Base-by-base conservation (phyloP, 2,888 invertebrate genomes). In the Oscheius sp. region DNA sequence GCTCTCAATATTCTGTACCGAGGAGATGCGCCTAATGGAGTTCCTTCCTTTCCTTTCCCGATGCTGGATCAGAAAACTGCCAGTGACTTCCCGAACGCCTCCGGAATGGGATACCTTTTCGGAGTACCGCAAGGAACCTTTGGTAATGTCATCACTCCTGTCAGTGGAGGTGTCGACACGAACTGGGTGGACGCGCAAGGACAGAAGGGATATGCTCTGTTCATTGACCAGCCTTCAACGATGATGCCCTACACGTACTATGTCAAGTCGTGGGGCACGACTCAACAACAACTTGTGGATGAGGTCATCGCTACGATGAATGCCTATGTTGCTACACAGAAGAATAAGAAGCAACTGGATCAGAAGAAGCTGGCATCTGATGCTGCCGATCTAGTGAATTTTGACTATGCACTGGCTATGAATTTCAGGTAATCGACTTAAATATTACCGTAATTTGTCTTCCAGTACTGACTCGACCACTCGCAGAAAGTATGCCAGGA, bases 141-240 rank as follows among this genome's bases (percentile, higher is more conserved):
- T 10, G 83, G 84, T 21, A 42, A 42, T 42, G 70, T 79, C 11
- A 65, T 70, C 48, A 79, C 81, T 1, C 65, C 82, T 2, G 70
- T 82, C n/a, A 76, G 80, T 2, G 60, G 76, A 0, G 48, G 60
- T 55, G 79, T 85, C 29, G 85, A 86, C 59, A 86, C 87, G 1
- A 85, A 87, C 73, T 87, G 87, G 87, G 79, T 81, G 59, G 81
- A 86, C 65, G 86, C 87, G 4, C 74, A 81, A 53, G 80, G 81
- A 55, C 50, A 74, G 3, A 60, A 81, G 29, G 84, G 85, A 55
- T 68, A 68, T 55, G 75, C 82, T 2, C 77, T 86, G 50, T 79
- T 79, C 42, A 63, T 87, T 47, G 87, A 87, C 73, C 87, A 87
- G 72, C 83, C 85, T 10, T 76, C 84, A 9, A 82, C 84, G 13